phyloP scores from a whole-genome alignment of 2,888 invertebrate species.

The Drosophila tripunctata region DNA sequence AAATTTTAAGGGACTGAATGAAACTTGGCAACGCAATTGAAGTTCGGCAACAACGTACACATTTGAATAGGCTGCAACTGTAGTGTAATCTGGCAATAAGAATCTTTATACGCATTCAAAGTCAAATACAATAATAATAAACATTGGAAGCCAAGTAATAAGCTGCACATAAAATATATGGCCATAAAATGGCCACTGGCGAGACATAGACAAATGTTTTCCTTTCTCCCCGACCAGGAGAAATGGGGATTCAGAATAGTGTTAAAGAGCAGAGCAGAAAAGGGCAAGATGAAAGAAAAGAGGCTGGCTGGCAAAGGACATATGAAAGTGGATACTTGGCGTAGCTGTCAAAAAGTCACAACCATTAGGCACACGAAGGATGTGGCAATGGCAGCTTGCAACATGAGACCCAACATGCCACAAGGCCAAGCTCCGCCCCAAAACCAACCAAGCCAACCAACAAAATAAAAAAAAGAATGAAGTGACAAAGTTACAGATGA shows the following conservation, averaged over 20 bases:
- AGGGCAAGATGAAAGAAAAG: conserved; percentile 2
- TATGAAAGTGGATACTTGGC: conserved; percentile 50
- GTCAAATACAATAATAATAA: conserved; percentile 55
- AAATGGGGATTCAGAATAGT: neutral
- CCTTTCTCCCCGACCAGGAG: neutral
- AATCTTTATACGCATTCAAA: conserved; percentile 18
- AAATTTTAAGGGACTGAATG: too few relatives aligned
- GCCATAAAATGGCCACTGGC: conserved; percentile 60
- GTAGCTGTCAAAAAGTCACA: conserved; percentile 80
- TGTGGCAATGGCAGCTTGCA: conserved; percentile 23
- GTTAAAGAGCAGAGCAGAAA: neutral
- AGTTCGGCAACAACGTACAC: conserved; percentile 16
- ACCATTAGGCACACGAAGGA: conserved; percentile 68
- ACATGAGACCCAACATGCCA: conserved; percentile 12
- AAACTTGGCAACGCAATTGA: conserved; percentile 3
- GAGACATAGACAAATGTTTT: conserved; percentile 39
- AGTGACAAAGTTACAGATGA: conserved; percentile 50
- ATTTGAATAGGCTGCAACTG: conserved; percentile 31
- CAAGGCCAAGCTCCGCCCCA: neutral
- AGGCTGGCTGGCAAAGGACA: conserved; percentile 15
- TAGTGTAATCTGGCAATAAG: conserved; percentile 20
- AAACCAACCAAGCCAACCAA: neutral
- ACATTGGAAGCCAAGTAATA: conserved; percentile 42
- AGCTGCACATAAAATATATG: conserved; percentile 66
- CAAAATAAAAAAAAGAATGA: conserved; percentile 30